phyloP scores from a whole-genome alignment of 2,888 invertebrate genomes.

The Meiosimyza decipiens region DNA sequence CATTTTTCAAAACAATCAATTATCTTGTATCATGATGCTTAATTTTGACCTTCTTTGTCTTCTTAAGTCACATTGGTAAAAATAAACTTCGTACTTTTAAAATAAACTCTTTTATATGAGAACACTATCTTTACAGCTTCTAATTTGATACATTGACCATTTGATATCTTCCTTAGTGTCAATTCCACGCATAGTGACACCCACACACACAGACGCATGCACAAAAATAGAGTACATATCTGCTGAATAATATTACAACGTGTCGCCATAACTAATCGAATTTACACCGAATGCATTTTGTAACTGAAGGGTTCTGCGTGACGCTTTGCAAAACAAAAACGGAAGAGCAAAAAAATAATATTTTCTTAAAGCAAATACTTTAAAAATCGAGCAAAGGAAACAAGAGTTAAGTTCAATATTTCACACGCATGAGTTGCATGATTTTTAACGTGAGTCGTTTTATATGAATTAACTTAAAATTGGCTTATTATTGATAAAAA shows the following conservation, averaged over 20 bases:
- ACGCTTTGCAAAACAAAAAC: background rate
- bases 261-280: constrained; percentile 32
- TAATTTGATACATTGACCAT: constrained; percentile 26
- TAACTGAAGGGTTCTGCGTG: constrained; percentile 19
- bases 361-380: background rate
- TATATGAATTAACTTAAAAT: no score
- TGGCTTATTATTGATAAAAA: no score
- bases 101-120: no score
- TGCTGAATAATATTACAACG: constrained; percentile 26
- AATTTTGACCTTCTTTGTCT: no score
- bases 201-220: constrained; percentile 28
- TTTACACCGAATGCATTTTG: constrained; percentile 31
- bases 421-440: no score
- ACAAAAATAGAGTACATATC: background rate
- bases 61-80: no score
- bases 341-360: background rate
- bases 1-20: no score
- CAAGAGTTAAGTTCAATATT: no score
- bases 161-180: constrained; percentile 58
- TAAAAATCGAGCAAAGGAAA: no score
- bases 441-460: no score
- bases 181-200: constrained; percentile 37
- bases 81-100: no score
- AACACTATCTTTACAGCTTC: background rate
- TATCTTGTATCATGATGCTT: no score